These are phyloP conservation scores for Amiota mariae DNA, from an alignment of 2,888 invertebrate genomes.

Conservation along the genomic window DNA sequence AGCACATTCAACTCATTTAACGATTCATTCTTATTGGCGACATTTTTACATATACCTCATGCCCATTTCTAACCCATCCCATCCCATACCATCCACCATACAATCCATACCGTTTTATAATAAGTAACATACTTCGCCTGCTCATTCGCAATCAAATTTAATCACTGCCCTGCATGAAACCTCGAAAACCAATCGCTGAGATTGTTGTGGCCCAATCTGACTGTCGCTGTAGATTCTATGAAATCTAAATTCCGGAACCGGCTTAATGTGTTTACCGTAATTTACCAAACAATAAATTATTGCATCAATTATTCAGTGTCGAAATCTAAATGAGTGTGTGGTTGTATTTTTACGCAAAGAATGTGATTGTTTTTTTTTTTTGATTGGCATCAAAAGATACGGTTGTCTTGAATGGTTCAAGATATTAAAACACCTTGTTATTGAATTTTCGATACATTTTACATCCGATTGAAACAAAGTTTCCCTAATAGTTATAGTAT, in stretches of 20 bases:
- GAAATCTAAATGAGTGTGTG: not conserved
- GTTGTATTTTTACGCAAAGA: too few species aligned
- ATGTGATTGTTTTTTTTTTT: too few species aligned
- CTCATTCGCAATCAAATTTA: constrained; percentile 11
- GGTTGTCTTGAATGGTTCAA: too few species aligned
- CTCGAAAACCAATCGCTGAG: constrained; percentile 15
- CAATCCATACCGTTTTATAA: too few species aligned
- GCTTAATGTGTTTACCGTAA: constrained; percentile 52
- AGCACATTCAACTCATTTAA: not conserved
- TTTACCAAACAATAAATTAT: constrained; percentile 66
- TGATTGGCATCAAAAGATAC: too few species aligned
- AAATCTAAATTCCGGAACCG: not conserved
- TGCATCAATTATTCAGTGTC: constrained; percentile 63
- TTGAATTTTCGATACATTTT: too few species aligned
- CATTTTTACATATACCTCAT: constrained; percentile 1
- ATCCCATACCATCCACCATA: not conserved
- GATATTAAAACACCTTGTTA: too few species aligned
- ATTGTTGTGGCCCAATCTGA: constrained; percentile 8
- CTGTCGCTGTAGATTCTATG: not conserved
- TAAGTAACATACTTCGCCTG: not conserved
- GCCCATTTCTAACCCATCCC: not conserved
- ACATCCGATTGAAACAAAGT: too few species aligned
- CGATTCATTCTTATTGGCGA: not conserved
- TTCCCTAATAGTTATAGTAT: too few species aligned
- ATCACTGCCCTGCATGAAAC: not conserved